Evolutionary conservation across 2,888 invertebrate genomes (phyloP), one percentile per base, ranked within the genome.

Genomic region (Hirtodrosophila duncani): DNA sequence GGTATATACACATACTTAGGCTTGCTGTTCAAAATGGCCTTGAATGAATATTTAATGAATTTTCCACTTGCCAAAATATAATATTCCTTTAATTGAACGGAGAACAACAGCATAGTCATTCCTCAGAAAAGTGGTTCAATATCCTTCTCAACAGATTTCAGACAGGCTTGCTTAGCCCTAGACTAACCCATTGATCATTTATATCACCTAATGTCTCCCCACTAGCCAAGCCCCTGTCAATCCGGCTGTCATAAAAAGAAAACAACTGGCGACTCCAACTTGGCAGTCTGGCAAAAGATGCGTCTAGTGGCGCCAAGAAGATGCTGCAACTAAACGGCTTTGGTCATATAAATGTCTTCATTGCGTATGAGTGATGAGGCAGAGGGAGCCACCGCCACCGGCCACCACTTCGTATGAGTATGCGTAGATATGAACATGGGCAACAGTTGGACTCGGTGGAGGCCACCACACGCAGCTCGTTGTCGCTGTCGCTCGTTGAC

Each of bases 321-420:
- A 70, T 50, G 58, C 58, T 38, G 33, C 44, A 24, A 11, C 68
- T 63, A 70, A 81, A 58, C 77, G 80, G 33, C 46, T 70, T 75
- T 79, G 56, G 82, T 77, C 72, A 72, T 75, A 75, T 81, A 75
- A 78, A 75, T 81, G 81, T 75, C 75, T 75, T 75, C 81, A 75
- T 75, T 75, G 74, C 74, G 78, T 80, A 82, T 74, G 72, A 74
- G 81, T 81, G 82, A 74, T 71, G 79, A 62, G 61, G 81, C 62
- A 44, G 53, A 57, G 37, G 38, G 33, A 45, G 60, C 60, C 58
- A 45, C 36, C 43, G 63, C 43, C 63, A 53, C 60, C 18, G 17
- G 13, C 33, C 13, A 14, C 18, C 13, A 8, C 13, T 27, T 9
- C 9, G 18, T n/a, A 4, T n/a, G 37, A 23, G 51, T 24, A 14